Evolutionary conservation across 2,888 invertebrate species (phyloP).

Genomic region (Eupithecia vulgata): DNA sequence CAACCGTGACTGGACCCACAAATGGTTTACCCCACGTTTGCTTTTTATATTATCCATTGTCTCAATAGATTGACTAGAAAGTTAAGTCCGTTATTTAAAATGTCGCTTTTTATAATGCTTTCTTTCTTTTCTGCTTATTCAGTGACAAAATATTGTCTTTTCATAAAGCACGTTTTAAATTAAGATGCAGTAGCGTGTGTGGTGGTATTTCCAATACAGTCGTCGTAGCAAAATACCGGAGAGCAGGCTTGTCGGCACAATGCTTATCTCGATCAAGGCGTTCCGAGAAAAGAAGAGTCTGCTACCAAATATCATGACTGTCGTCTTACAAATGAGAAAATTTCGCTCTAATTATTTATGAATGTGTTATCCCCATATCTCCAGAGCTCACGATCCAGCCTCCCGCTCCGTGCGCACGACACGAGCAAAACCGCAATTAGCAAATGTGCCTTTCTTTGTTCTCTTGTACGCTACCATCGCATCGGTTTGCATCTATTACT

Average conservation of each 20-base stretch:
- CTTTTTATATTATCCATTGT: conserved; percentile 47
- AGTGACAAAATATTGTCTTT: conserved; percentile 19
- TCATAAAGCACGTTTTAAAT: conserved; percentile 34
- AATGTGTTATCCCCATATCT: conserved; percentile 85
- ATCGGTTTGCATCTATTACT: conserved; percentile 74
- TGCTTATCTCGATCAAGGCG: conserved; percentile 75
- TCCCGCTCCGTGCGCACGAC: conserved; percentile 82
- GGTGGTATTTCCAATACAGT: conserved; percentile 53
- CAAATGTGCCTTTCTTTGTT: conserved; percentile 84
- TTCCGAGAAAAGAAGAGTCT: conserved; percentile 78
- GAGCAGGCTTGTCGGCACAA: conserved; percentile 76
- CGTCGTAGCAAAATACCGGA: conserved; percentile 68
- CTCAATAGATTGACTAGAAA: conserved; percentile 45
- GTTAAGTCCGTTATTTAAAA: conserved; percentile 31
- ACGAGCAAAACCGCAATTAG: conserved; percentile 83
- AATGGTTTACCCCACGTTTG: conserved; percentile 72
- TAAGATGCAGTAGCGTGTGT: conserved; percentile 37
- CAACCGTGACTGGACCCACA: conserved; percentile 76
- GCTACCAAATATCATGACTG: conserved; percentile 83
- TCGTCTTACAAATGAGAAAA: conserved; percentile 84
- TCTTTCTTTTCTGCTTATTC: background rate
- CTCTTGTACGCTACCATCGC: conserved; percentile 78
- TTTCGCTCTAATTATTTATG: conserved; percentile 85
- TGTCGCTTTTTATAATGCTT: conserved; percentile 8
- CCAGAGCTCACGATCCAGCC: conserved; percentile 81